phyloP scores from a whole-genome alignment of 2,113 vertebrate species.

The Orthonyx spaldingii region DNA sequence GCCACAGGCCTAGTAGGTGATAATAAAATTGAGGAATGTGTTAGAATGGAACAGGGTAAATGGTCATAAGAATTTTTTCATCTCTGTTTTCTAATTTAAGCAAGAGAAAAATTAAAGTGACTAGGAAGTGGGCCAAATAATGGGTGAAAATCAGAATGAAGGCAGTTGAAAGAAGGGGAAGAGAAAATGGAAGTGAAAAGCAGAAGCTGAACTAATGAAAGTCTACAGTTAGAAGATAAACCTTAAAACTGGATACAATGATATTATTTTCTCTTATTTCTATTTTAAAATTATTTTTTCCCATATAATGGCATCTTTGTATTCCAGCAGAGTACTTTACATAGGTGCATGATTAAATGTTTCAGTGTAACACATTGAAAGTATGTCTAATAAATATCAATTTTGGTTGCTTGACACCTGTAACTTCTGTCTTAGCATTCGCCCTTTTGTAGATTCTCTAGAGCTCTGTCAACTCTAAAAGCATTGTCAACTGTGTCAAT shows the following conservation, averaged over 20 bases:
- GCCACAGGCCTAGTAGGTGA: background rate
- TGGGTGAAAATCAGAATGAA: background rate
- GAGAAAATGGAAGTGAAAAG: slow-evolving; percentile 37
- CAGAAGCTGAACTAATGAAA: slow-evolving; percentile 44
- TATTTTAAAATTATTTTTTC: background rate
- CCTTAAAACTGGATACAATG: background rate
- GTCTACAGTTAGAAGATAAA: background rate
- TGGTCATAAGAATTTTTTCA: background rate
- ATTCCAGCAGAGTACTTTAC: background rate
- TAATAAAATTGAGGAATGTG: background rate
- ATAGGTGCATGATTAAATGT: background rate
- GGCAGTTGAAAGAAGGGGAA: background rate
- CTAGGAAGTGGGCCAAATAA: background rate
- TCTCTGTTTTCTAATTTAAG: background rate
- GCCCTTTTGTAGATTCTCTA: background rate
- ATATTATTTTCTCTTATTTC: background rate
- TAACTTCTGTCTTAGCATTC: background rate
- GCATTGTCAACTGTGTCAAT: no score
- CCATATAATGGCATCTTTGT: background rate
- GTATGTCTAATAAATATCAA: background rate
- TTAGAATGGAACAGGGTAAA: background rate
- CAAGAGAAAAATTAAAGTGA: background rate
- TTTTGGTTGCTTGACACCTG: background rate
- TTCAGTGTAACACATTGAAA: background rate
- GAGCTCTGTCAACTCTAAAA: background rate